Conservation (phyloP, 2,888 invertebrate species). For the Dasypolia templi region DNA sequence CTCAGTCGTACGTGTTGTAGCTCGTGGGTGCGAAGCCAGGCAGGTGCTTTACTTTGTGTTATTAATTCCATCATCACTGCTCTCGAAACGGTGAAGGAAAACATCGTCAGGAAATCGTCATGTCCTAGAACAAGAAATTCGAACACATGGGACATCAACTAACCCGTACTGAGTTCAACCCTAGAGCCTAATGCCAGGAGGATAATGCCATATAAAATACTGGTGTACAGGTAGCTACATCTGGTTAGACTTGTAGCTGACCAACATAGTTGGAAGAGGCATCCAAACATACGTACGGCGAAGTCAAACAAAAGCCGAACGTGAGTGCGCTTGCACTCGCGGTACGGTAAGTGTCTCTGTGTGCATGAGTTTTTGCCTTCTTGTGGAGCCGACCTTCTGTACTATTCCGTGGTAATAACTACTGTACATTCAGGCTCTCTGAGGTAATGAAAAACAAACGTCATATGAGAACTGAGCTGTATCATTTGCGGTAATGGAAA, state of each 20-base stretch:
- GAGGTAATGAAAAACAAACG: conserved; percentile 31
- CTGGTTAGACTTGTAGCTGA: neutral
- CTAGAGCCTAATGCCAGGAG: too few species aligned
- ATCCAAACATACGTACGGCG: neutral
- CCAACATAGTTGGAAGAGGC: too few species aligned
- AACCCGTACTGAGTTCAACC: too few species aligned
- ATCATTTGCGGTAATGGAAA: neutral
- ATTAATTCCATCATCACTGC: too few species aligned
- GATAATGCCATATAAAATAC: neutral
- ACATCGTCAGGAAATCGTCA: too few species aligned
- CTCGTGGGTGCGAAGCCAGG: too few species aligned
- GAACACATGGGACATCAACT: too few species aligned
- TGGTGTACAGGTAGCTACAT: neutral
- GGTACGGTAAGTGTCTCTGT: neutral
- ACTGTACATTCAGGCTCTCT: conserved; percentile 14
- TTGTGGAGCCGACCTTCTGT: neutral
- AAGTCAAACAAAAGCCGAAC: neutral
- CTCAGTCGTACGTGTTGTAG: too few species aligned
- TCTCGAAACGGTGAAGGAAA: too few species aligned
- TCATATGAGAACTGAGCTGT: conserved; percentile 2
- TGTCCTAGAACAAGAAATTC: too few species aligned
- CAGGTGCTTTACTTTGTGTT: too few species aligned
- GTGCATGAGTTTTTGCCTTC: neutral
- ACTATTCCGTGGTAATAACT: neutral
- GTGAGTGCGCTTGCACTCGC: neutral